phyloP scores from a whole-genome alignment of 2,113 vertebrate species.

The Xiphorhynchus elegans region DNA sequence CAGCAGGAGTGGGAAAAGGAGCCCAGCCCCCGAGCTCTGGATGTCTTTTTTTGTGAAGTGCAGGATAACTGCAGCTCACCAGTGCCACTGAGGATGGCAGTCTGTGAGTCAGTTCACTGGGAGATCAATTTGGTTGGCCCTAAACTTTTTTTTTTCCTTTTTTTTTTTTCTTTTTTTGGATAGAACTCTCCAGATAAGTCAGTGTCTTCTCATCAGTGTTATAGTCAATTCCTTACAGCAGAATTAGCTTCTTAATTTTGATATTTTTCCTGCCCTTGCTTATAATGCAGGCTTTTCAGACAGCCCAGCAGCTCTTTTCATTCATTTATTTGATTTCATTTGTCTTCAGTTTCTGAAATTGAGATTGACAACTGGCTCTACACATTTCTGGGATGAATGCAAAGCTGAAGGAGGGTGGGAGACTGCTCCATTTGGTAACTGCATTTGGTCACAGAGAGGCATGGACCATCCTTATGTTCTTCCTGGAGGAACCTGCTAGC shows the following conservation, averaged over 20 bases:
- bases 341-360: neutral
- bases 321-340: neutral
- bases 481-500: neutral
- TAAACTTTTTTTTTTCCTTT: neutral
- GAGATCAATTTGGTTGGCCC: neutral
- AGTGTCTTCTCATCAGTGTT: neutral
- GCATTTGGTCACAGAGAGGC: neutral
- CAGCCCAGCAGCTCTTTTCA: neutral
- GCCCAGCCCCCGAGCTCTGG: neutral
- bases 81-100: neutral
- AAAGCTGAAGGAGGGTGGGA: neutral
- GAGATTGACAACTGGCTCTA: neutral
- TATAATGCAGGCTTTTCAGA: neutral
- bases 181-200: neutral
- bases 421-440: neutral
- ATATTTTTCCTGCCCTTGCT: neutral
- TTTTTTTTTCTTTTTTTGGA: neutral
- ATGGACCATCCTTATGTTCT: neutral
- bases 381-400: neutral
- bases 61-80: neutral
- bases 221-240: neutral
- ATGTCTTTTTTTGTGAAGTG: neutral
- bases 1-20: neutral
- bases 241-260: neutral
- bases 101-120: neutral